Conservation (phyloP, 1,140 invertebrate species). For the Conus betulinus region DNA sequence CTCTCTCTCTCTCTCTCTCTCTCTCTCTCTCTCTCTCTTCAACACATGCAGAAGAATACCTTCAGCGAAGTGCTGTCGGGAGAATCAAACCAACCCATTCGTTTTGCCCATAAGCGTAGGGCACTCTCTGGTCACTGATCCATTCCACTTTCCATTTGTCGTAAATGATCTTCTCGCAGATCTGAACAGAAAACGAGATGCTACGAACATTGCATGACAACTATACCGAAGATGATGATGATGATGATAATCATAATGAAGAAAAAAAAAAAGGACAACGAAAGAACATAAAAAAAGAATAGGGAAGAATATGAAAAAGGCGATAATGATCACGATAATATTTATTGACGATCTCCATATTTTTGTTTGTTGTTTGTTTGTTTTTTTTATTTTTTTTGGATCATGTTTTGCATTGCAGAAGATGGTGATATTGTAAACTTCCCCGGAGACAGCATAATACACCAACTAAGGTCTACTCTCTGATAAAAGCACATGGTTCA, state of each 20-base stretch:
- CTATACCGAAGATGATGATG: background rate
- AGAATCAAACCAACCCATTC: conserved; percentile 95
- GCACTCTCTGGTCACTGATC: conserved; percentile 83
- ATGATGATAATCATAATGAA: background rate
- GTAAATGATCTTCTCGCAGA: conserved; percentile 62
- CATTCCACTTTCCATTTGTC: conserved; percentile 69
- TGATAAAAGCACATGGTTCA: no score
- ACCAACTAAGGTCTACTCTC: no score
- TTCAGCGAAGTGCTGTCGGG: conserved; percentile 84
- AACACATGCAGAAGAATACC: conserved; percentile 66
- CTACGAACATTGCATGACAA: background rate
- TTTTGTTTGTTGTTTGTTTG: no score
- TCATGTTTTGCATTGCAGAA: no score
- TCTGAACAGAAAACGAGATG: conserved; percentile 41
- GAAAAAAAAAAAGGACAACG: background rate
- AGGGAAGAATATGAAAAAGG: no score
- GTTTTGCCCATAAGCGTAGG: conserved; percentile 85
- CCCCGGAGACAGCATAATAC: no score
- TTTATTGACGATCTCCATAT: background rate
- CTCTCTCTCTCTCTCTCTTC: background rate
- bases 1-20: conserved; percentile 10
- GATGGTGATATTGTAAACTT: no score
- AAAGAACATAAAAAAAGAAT: background rate
- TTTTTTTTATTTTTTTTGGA: no score
- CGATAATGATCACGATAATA: no score